A percentile compares a stretch with the other conserved stretches of the same genome.
Conservation (phyloP, 2,797 vertebrate genomes). For the Nyctibius grandis region DNA sequence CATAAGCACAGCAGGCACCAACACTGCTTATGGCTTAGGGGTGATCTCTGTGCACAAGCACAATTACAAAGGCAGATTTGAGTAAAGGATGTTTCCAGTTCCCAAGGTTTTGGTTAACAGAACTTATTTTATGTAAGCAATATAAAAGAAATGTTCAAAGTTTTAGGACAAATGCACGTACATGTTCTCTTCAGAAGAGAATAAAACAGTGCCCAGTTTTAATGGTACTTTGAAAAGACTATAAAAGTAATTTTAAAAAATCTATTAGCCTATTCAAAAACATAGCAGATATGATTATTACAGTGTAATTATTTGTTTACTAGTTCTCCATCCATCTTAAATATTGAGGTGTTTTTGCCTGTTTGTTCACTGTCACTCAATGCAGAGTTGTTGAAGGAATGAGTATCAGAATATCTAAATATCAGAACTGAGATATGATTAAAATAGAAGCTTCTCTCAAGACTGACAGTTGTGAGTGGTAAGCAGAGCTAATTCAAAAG, state of each 20-base stretch:
- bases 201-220: background rate
- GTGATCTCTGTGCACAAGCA: background rate
- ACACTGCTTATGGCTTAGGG: background rate
- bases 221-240: background rate
- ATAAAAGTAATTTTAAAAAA: background rate
- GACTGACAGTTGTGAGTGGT: constrained; percentile 9
- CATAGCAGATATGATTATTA: background rate
- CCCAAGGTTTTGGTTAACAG: background rate
- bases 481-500: constrained; percentile 43
- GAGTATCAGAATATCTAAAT: background rate
- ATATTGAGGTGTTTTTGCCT: background rate
- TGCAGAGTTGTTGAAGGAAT: background rate
- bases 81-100: constrained; percentile 17
- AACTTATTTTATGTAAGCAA: background rate
- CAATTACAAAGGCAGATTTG: background rate
- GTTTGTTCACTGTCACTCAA: background rate
- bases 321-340: background rate
- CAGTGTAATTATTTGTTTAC: background rate
- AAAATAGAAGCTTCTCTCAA: constrained; percentile 19
- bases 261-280: background rate
- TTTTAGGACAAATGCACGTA: background rate
- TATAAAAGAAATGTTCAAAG: background rate
- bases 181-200: background rate
- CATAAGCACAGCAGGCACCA: background rate
- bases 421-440: background rate